Base-by-base conservation (phyloP, 2,888 invertebrate species). In the Melanostoma scalare region DNA sequence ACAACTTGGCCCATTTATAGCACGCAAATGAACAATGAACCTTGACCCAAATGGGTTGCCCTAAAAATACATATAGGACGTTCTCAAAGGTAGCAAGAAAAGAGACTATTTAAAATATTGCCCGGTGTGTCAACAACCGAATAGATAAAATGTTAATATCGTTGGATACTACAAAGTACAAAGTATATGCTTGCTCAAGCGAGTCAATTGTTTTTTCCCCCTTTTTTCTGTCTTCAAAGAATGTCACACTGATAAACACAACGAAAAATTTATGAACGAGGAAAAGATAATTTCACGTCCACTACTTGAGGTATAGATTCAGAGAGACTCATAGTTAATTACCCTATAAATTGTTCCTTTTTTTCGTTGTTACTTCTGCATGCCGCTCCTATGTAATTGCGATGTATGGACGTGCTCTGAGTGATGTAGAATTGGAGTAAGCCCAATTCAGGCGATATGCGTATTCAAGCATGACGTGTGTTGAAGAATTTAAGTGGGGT, bases 271-370 rank as follows among this genome's bases (percentile, higher is more conserved):
- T 73, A 73, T 72, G 46, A 56, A 68, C 56, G 68, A 56, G 68
- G 63, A 78, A 82, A 65, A 63, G 73, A 65, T 56, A 82, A 73
- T 77, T 77, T 82, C 68, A 82, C 72, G 81, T 82, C 76, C 71
- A 81, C 71, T 65, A 82, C 63, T 77, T 67, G 58, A 67, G 63
- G 75, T 58, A 71, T 36, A 61, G 46, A 20, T 48, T 42, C 63
- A 50, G 8, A 56, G 46, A 55, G 61, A 61, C 68, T 63, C 60
- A 81, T 73, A 73, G 44, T 74, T 82, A 82, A 78, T 82, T 78
- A 73, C 52, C 82, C 73, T 74, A 78, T 82, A 78, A 82, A 82
- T 73, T 82, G 82, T 82, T 58, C 33, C 31, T 76, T 67, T 76
- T 68, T 68, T 10, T 44, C 33, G 20, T 35, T 44, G 56, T 42